Evolutionary conservation across 2,113 vertebrate genomes (phyloP).

Genomic region (Peromyscus polionotus): DNA sequence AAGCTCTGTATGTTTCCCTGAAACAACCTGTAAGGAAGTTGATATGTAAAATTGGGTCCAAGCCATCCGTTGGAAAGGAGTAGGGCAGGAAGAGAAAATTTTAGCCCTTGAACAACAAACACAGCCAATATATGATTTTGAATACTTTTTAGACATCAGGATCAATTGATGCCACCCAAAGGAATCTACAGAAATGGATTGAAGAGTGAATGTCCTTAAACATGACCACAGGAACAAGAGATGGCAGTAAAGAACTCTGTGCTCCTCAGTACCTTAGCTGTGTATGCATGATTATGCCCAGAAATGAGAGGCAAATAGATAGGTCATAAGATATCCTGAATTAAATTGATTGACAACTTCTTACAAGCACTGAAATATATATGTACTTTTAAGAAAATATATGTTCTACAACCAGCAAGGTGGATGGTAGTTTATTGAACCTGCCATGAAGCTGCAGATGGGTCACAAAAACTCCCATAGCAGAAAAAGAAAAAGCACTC

Average conservation of each 20-base stretch:
- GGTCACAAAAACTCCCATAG: not conserved
- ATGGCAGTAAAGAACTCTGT: not conserved
- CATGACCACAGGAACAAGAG: not conserved
- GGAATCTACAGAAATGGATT: not conserved
- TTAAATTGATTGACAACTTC: not conserved
- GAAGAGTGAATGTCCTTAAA: not conserved
- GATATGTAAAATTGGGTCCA: no score
- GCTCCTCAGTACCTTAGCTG: not conserved
- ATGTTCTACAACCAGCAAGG: not conserved
- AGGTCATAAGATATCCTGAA: not conserved
- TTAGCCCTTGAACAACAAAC: not conserved
- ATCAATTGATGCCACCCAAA: not conserved
- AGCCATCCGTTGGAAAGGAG: not conserved
- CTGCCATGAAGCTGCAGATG: accelerated
- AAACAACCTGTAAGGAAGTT: not conserved
- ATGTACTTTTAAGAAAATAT: not conserved
- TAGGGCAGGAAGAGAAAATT: not conserved
- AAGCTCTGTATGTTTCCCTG: not conserved
- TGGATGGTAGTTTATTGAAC: accelerated
- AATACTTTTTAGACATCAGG: not conserved
- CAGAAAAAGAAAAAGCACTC: not conserved
- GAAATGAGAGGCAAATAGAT: not conserved
- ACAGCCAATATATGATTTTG: not conserved
- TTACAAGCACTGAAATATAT: not conserved
- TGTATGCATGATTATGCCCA: not conserved